These are phyloP conservation scores for Atta texana DNA, from an alignment of 1,140 invertebrate genomes.

Conservation along the genomic window DNA sequence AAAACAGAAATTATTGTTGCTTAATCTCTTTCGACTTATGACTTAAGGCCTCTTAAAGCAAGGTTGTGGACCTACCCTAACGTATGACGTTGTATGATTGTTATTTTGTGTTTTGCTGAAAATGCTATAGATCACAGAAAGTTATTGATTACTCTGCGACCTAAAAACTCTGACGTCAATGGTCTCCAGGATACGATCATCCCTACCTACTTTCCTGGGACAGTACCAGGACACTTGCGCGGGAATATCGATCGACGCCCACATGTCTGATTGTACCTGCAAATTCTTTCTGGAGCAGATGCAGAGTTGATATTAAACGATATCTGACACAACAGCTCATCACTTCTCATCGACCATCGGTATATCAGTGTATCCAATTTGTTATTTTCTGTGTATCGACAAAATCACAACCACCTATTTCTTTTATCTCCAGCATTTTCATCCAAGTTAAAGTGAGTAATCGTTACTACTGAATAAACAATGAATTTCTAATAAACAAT, in stretches of 20 bases:
- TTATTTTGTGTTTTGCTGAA: too few relatives aligned
- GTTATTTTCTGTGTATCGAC: background rate
- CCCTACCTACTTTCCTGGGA: constrained; percentile 16
- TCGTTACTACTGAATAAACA: background rate
- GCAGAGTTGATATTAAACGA: constrained; percentile 73
- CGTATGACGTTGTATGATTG: too few relatives aligned
- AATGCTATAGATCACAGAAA: constrained; percentile 7
- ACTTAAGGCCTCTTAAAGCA: too few relatives aligned
- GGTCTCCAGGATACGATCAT: constrained; percentile 56
- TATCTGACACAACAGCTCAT: constrained; percentile 51
- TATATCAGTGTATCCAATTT: too few relatives aligned
- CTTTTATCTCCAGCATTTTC: background rate
- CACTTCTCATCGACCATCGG: constrained; percentile 35
- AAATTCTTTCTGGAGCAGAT: constrained; percentile 27
- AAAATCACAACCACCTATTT: background rate
- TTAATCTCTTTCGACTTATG: too few relatives aligned
- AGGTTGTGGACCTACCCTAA: too few relatives aligned
- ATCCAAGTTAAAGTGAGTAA: background rate
- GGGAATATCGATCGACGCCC: constrained; percentile 55
- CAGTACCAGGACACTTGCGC: constrained; percentile 48
- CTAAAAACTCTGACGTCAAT: constrained; percentile 51
- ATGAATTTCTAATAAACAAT: background rate
- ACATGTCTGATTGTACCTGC: constrained; percentile 36
- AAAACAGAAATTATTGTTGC: too few relatives aligned
- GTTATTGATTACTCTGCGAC: constrained; percentile 40